phyloP scores from a whole-genome alignment of 2,888 invertebrate genomes.

The Limenitis camilla region DNA sequence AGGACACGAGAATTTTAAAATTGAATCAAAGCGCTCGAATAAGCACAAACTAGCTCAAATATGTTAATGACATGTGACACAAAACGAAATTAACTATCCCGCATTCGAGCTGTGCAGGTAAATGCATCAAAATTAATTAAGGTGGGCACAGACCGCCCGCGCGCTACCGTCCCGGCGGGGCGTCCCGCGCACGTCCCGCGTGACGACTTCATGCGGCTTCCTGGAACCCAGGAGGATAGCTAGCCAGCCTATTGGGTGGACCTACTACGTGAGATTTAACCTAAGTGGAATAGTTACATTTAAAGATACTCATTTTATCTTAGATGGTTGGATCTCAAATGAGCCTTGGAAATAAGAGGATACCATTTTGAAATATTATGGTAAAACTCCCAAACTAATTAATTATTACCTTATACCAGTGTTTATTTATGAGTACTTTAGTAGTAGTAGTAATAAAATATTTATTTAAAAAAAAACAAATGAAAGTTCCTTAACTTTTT shows the following conservation, averaged over 20 bases:
- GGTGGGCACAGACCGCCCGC: constrained; percentile 62
- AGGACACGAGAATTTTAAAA: background rate
- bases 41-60: constrained; percentile 17
- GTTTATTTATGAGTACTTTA: too few relatives aligned
- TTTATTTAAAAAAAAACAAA: too few relatives aligned
- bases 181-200: constrained; percentile 39
- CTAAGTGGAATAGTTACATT: background rate
- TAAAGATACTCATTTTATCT: too few relatives aligned
- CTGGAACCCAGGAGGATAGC: constrained; percentile 48
- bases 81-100: constrained; percentile 25
- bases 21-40: background rate
- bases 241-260: constrained; percentile 31
- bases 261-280: constrained; percentile 25
- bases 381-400: too few relatives aligned
- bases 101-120: constrained; percentile 43
- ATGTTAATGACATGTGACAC: constrained; percentile 24
- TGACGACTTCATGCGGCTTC: constrained; percentile 72
- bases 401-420: too few relatives aligned
- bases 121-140: constrained; percentile 70
- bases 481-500: too few relatives aligned
- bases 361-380: too few relatives aligned
- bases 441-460: too few relatives aligned
- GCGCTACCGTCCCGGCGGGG: constrained; percentile 64
- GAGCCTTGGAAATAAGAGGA: too few relatives aligned
- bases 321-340: too few relatives aligned